Conservation (phyloP, 1,140 invertebrate genomes). For the Portunus trituberculatus region DNA sequence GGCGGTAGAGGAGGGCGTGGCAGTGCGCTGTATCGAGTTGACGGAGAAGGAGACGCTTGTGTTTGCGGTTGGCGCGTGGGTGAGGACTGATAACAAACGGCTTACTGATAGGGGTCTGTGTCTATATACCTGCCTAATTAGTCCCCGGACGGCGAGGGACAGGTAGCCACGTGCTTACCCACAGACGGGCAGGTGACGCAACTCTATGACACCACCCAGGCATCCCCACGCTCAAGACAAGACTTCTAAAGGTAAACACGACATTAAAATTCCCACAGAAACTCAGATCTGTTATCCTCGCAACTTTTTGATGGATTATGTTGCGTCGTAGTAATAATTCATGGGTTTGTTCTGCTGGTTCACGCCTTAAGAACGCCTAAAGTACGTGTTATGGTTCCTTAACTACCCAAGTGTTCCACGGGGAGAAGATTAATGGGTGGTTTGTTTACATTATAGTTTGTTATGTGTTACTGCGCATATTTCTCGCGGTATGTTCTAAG, state of each 20-base stretch:
- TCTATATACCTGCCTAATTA: background rate
- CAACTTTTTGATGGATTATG: no score
- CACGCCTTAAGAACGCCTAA: no score
- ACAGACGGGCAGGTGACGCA: background rate
- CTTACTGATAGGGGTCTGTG: background rate
- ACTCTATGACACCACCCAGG: background rate
- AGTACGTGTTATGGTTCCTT: no score
- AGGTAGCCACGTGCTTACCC: background rate
- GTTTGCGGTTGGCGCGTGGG: background rate
- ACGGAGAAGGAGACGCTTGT: background rate
- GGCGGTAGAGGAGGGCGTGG: background rate
- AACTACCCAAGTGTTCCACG: no score
- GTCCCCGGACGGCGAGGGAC: background rate
- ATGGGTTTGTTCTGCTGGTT: no score
- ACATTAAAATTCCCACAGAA: no score
- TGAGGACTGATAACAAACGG: background rate
- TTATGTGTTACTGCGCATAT: no score
- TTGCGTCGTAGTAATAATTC: no score
- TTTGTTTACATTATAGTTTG: no score
- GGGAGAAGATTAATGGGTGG: no score
- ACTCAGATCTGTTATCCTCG: no score
- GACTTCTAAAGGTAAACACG: background rate
- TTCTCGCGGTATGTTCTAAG: no score
- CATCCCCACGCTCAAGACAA: background rate
- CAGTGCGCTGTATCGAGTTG: background rate